A percentile compares a stretch with the other conserved stretches of the same genome.
phyloP scores from a whole-genome alignment of 1,140 invertebrate species.

The Planococcus citri region DNA sequence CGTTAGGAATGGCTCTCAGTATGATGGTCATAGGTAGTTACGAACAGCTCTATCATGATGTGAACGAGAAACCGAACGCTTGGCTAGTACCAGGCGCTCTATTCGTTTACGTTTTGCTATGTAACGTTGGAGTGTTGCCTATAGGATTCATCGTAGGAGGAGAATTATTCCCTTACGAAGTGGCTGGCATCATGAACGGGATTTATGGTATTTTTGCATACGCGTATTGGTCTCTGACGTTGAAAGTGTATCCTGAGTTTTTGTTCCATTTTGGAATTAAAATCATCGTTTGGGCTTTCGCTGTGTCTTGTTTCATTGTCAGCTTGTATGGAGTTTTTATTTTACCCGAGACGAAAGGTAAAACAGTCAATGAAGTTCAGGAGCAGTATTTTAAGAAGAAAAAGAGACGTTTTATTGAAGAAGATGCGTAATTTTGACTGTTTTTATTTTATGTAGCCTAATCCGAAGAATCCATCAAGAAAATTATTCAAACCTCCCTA shows the following conservation, averaged over 20 bases:
- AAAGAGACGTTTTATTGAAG: too few relatives aligned
- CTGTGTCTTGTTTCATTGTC: conserved; percentile 32
- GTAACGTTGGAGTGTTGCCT: conserved; percentile 34
- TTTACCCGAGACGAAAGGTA: conserved; percentile 69
- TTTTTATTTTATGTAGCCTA: too few relatives aligned
- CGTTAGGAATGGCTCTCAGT: conserved; percentile 12
- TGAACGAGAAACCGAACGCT: background rate
- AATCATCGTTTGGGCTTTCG: background rate
- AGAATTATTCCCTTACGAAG: conserved; percentile 36
- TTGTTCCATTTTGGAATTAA: background rate
- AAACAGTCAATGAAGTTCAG: conserved; percentile 58
- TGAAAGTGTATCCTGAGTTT: background rate
- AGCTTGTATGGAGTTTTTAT: conserved; percentile 43
- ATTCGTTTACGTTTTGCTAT: conserved; percentile 34
- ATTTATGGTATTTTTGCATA: conserved; percentile 33
- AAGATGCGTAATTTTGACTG: too few relatives aligned
- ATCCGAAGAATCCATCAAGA: too few relatives aligned
- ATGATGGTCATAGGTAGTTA: background rate
- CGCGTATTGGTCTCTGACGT: background rate
- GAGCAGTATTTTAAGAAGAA: conserved; percentile 23
- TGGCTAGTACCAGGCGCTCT: background rate
- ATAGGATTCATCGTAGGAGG: conserved; percentile 34
- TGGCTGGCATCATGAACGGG: conserved; percentile 39
- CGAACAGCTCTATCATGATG: background rate
- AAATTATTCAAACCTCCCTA: too few relatives aligned